Evolutionary conservation across 2,888 invertebrate species (phyloP).

Genomic region (Seladonia tumulorum): DNA sequence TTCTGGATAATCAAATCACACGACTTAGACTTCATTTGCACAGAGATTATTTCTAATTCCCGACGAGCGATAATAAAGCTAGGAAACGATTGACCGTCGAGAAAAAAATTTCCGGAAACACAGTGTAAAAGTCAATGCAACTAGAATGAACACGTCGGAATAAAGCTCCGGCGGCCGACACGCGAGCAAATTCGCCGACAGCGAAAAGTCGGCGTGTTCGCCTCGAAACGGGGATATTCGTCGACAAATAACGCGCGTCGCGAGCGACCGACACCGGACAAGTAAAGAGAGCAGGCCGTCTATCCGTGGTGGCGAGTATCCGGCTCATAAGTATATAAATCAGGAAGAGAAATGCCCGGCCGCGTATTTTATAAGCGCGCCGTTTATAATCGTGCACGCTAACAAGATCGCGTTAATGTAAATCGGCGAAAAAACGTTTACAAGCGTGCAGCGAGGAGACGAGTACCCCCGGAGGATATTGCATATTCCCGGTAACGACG

Average conservation of each 20-base stretch:
- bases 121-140: too few species aligned
- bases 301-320: constrained; percentile 31
- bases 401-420: constrained; percentile 58
- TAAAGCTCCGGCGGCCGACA: background rate
- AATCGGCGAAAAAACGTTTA: constrained; percentile 30
- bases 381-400: constrained; percentile 29
- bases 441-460: background rate
- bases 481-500: constrained; percentile 56
- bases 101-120: too few species aligned
- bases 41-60: too few species aligned
- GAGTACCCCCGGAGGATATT: constrained; percentile 36
- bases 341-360: constrained; percentile 50
- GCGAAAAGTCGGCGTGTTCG: background rate
- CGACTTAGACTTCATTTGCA: too few species aligned
- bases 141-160: too few species aligned
- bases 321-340: constrained; percentile 57
- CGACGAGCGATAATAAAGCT: too few species aligned
- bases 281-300: constrained; percentile 22
- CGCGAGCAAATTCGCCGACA: background rate
- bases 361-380: constrained; percentile 42
- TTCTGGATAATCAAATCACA: too few species aligned
- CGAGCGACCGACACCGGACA: constrained; percentile 1
- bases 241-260: constrained; percentile 19
- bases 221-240: constrained; percentile 31
- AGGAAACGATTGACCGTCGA: too few species aligned